These are phyloP conservation scores for Chionodraco myersi DNA, from an alignment of 2,113 vertebrate genomes.

Conservation along the genomic window DNA sequence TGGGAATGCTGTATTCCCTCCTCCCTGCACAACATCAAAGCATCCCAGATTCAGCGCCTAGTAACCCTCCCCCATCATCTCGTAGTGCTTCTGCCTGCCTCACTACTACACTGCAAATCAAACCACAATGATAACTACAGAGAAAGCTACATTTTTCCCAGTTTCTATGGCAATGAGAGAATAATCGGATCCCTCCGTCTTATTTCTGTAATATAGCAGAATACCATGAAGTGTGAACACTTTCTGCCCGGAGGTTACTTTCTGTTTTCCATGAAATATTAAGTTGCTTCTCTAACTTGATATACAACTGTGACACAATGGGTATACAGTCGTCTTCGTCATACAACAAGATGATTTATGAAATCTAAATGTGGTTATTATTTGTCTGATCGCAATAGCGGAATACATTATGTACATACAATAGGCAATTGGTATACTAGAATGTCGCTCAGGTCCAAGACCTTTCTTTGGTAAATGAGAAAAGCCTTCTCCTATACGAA, in stretches of 20 bases:
- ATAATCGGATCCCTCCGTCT: neutral
- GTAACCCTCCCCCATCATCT: slow-evolving; percentile 45
- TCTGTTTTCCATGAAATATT: slow-evolving; percentile 51
- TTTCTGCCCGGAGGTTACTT: slow-evolving; percentile 37
- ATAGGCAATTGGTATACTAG: neutral
- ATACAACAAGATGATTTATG: neutral
- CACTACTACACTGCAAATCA: slow-evolving; percentile 49
- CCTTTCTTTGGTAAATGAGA: no score
- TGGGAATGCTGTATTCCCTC: neutral
- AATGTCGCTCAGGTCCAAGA: neutral
- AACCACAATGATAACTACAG: slow-evolving; percentile 38
- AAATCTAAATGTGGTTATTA: neutral
- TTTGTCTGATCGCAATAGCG: neutral
- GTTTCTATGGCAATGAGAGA: slow-evolving; percentile 68
- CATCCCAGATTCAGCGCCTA: slow-evolving; percentile 18
- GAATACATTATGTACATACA: neutral
- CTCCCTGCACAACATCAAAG: slow-evolving; percentile 42
- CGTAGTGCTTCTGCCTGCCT: slow-evolving; percentile 13
- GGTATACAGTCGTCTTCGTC: neutral
- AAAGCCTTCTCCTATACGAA: neutral
- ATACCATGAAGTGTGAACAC: slow-evolving; percentile 1
- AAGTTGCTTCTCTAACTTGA: slow-evolving; percentile 23
- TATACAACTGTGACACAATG: slow-evolving; percentile 5
- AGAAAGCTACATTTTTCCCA: slow-evolving; percentile 31
- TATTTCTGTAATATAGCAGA: slow-evolving; percentile 6